These are phyloP conservation scores for Plagodis pulveraria DNA, from an alignment of 2,888 invertebrate species.

Conservation along the genomic window DNA sequence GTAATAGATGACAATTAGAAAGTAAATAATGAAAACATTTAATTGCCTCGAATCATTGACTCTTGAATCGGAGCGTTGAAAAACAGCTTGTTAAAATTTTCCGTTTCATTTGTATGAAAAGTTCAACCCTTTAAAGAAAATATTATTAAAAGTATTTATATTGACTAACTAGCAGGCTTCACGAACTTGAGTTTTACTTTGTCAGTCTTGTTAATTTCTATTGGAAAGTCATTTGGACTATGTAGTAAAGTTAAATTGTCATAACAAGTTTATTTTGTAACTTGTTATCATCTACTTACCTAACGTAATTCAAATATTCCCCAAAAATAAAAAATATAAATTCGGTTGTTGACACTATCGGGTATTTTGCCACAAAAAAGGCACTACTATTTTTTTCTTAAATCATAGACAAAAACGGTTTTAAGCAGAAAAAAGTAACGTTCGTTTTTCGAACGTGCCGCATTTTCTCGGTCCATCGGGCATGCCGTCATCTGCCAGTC, in stretches of 20 bases:
- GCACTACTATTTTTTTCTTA: slow-evolving; percentile 4
- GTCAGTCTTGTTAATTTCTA: slow-evolving; percentile 22
- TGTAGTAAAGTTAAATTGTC: too few relatives aligned
- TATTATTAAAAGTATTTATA: slow-evolving; percentile 24
- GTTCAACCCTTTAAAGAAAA: slow-evolving; percentile 67
- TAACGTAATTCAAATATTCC: not conserved
- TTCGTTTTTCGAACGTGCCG: slow-evolving; percentile 73
- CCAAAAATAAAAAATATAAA: not conserved
- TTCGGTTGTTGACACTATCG: too few relatives aligned
- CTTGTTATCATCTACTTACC: too few relatives aligned
- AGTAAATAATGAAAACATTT: slow-evolving; percentile 56
- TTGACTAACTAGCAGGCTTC: slow-evolving; percentile 7
- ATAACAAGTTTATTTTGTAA: too few relatives aligned
- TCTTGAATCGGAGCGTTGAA: slow-evolving; percentile 43
- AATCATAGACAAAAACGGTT: slow-evolving; percentile 53
- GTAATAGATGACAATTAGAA: slow-evolving; percentile 43
- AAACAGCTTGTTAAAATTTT: slow-evolving; percentile 79
- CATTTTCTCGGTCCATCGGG: slow-evolving; percentile 83
- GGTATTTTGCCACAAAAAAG: too few relatives aligned
- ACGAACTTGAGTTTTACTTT: slow-evolving; percentile 13
- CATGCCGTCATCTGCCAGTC: slow-evolving; percentile 82
- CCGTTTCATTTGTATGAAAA: slow-evolving; percentile 77
- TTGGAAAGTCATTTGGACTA: slow-evolving; percentile 2
- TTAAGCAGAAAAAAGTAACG: slow-evolving; percentile 43
- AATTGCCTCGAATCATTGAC: slow-evolving; percentile 69